Conservation (phyloP, 2,113 vertebrate genomes). For the Osmerus eperlanus region DNA sequence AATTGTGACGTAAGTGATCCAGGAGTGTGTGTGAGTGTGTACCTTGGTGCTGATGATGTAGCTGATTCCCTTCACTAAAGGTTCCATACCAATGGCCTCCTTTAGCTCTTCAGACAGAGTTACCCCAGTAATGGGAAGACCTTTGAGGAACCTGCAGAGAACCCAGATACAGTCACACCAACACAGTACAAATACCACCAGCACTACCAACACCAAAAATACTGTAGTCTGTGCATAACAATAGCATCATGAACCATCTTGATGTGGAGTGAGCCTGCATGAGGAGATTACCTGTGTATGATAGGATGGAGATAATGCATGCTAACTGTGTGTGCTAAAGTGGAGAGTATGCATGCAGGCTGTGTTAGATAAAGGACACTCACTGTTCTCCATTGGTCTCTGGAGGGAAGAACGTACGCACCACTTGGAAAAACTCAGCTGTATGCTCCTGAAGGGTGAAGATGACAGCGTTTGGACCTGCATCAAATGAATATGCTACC, state of each 20-base stretch:
- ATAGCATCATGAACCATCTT: too few relatives aligned
- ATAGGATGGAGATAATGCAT: too few relatives aligned
- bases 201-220: not conserved
- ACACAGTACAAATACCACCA: not conserved
- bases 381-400: conserved; percentile 78
- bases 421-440: conserved; percentile 79
- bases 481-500: conserved; percentile 93
- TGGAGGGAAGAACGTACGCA: conserved; percentile 83
- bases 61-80: conserved; percentile 43
- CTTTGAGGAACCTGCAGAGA: conserved; percentile 77
- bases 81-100: conserved; percentile 3
- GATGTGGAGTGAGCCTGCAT: not conserved
- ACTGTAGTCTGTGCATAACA: too few relatives aligned
- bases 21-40: conserved; percentile 11
- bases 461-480: conserved; percentile 91
- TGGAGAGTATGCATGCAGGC: not conserved
- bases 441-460: conserved; percentile 78
- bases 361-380: conserved; percentile 39
- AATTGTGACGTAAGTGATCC: conserved; percentile 82
- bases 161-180: not conserved
- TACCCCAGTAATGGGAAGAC: conserved; percentile 66
- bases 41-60: not conserved
- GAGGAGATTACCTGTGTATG: not conserved
- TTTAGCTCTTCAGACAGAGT: conserved; percentile 48
- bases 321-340: not conserved